Evolutionary conservation across 2,797 vertebrate genomes (phyloP).

Genomic region (Epinephelus coioides): DNA sequence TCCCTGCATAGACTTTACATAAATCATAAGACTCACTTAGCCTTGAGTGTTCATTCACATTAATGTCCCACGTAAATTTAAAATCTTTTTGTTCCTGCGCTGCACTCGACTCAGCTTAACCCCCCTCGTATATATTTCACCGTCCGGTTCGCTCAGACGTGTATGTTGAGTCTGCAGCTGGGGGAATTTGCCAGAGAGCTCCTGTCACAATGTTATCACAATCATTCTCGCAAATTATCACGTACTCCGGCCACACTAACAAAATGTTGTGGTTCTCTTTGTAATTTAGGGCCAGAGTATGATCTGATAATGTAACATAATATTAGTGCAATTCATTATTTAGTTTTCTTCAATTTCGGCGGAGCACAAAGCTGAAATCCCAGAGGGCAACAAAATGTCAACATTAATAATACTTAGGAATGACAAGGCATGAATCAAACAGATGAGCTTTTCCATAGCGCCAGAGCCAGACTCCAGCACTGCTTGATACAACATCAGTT

Average conservation of each 20-base stretch:
- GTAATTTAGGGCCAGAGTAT: conserved; percentile 59
- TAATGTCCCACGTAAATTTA: conserved; percentile 68
- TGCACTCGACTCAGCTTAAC: conserved; percentile 19
- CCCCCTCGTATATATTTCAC: conserved; percentile 53
- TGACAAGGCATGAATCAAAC: conserved; percentile 76
- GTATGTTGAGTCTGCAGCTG: conserved; percentile 68
- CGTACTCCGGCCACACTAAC: conserved; percentile 57
- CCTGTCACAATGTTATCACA: conserved; percentile 77
- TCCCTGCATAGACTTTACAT: conserved; percentile 62
- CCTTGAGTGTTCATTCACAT: conserved; percentile 72
- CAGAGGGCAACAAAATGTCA: conserved; percentile 71
- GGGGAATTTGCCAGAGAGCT: conserved; percentile 54
- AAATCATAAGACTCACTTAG: conserved; percentile 72
- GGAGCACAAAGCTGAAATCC: conserved; percentile 70
- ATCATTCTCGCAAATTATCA: conserved; percentile 74
- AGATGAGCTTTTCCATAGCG: conserved; percentile 59
- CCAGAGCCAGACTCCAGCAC: conserved; percentile 52
- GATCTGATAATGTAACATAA: conserved; percentile 81
- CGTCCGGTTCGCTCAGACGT: conserved; percentile 59
- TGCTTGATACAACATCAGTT: conserved; percentile 41
- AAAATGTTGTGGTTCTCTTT: conserved; percentile 66
- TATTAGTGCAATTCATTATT: conserved; percentile 79
- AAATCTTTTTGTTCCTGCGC: conserved; percentile 41
- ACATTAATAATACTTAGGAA: conserved; percentile 79
- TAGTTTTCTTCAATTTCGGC: conserved; percentile 66